Conservation (phyloP, 2,113 vertebrate genomes). For the Oreotrochilus melanogaster region DNA sequence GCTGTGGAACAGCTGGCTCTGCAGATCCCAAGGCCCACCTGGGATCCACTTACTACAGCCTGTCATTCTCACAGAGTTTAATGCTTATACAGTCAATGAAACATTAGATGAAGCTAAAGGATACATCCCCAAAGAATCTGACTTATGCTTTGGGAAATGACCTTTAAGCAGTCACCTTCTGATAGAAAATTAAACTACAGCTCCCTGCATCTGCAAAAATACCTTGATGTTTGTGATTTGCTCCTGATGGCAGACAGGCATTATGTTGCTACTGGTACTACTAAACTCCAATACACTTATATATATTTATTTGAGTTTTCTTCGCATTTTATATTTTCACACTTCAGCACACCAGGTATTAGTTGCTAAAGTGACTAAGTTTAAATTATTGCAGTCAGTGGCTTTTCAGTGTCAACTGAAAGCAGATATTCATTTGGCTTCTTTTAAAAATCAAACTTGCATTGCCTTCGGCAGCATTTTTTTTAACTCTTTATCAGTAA, state of each 20-base stretch:
- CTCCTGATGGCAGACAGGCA: not conserved
- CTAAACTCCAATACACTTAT: not conserved
- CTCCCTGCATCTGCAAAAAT: constrained; percentile 25
- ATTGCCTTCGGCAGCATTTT: not conserved
- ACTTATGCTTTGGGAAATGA: constrained; percentile 48
- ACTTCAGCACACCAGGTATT: not conserved
- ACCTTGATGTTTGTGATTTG: not conserved
- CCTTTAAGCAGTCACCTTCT: constrained; percentile 59
- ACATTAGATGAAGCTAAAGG: constrained; percentile 69
- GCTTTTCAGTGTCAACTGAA: constrained; percentile 21
- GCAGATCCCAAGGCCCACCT: constrained; percentile 70
- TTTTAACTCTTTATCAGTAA: not conserved
- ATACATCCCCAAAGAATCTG: constrained; percentile 65
- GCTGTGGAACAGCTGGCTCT: constrained; percentile 74
- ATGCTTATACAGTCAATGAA: constrained; percentile 74
- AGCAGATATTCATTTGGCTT: constrained; percentile 28
- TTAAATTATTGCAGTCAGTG: constrained; percentile 33
- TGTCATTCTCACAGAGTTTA: constrained; percentile 59
- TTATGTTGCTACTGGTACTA: not conserved
- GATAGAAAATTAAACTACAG: constrained; percentile 14
- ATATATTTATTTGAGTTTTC: not conserved
- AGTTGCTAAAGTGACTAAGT: constrained; percentile 45
- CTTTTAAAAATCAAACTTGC: constrained; percentile 53
- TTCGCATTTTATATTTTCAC: constrained; percentile 28
- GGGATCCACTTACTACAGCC: constrained; percentile 70